Base-by-base conservation (phyloP, 2,888 invertebrate species). In the Hirtodrosophila histrioides region DNA sequence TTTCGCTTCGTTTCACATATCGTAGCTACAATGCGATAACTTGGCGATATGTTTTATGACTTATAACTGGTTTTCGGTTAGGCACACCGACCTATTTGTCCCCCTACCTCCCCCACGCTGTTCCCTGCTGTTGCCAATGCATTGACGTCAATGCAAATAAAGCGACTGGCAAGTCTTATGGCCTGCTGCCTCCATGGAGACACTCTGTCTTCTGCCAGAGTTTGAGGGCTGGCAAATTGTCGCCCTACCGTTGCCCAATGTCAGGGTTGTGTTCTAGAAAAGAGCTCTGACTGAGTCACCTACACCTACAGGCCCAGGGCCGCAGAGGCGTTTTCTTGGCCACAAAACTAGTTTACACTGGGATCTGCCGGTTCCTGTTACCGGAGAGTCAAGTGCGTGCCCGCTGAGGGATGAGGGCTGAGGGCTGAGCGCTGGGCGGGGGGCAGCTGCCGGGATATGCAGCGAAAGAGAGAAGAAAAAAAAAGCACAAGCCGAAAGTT, bases 121-220 rank as follows among this genome's bases (percentile, higher is more conserved):
- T 44, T 33, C 50, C 43, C 31, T 6, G 31, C 35, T n/a, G 24
- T 46, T 44, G 24, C 31, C 56, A 53, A 58, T 65, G 69, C 63
- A 75, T 83, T 85, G 85, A 85, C 85, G 85, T 85, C 85, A 85
- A 85, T 85, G 88, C 85, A 85, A 85, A 88, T 85, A 75, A 67
- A 78, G 48, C 56, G 60, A 69, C 57, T 74, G 68, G 70, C 54
- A 62, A 65, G 43, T 43, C 40, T 56, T 60, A 60, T 56, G 57
- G 51, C 67, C 61, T 36, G 31, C 31, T 39, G 31, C 31, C 36
- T 44, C 55, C 50, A 17, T 56, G 75, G 55, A 75, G 65, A 69
- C 69, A 41, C 39, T 35, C 12, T 31, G 51, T 53, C 64, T 63
- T 54, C 40, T 9, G 9, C 24, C 6, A 1, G 10, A 10, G 4